Conservation (phyloP, 2,888 invertebrate genomes). For the Heliconius sara region DNA sequence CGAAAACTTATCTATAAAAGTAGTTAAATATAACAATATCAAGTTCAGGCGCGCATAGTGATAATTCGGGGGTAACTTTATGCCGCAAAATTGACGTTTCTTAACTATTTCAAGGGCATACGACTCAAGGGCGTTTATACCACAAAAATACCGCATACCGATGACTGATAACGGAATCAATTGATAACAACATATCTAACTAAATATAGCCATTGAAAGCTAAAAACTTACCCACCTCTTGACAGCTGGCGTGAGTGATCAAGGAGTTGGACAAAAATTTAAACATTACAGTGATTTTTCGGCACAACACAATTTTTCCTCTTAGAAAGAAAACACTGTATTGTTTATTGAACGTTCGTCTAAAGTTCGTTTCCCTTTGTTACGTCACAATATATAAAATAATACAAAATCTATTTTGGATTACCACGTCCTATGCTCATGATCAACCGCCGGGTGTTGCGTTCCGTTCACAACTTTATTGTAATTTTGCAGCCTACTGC, state of each 20-base stretch:
- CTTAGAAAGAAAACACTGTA: slow-evolving; percentile 58
- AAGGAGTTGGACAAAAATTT: slow-evolving; percentile 85
- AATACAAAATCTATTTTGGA: slow-evolving; percentile 78
- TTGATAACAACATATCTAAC: slow-evolving; percentile 26
- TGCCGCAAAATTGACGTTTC: slow-evolving; percentile 61
- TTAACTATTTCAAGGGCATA: slow-evolving; percentile 72
- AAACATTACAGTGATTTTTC: slow-evolving; percentile 85
- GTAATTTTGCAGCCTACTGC: slow-evolving; percentile 40
- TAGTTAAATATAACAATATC: neutral
- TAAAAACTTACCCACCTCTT: slow-evolving; percentile 90
- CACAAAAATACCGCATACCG: slow-evolving; percentile 50
- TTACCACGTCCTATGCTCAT: slow-evolving; percentile 76
- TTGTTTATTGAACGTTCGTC: slow-evolving; percentile 60
- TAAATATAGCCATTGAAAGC: slow-evolving; percentile 35
- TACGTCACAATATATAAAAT: slow-evolving; percentile 78
- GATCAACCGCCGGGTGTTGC: slow-evolving; percentile 71
- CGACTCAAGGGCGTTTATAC: slow-evolving; percentile 67
- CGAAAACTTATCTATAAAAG: slow-evolving; percentile 21
- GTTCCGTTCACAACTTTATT: slow-evolving; percentile 48
- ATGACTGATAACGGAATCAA: slow-evolving; percentile 42
- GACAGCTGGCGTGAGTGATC: slow-evolving; percentile 87
- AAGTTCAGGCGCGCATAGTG: slow-evolving; percentile 23
- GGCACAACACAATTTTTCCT: slow-evolving; percentile 63
- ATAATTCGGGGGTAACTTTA: slow-evolving; percentile 20
- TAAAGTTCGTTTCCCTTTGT: slow-evolving; percentile 72